Base-by-base conservation (phyloP, 2,113 vertebrate genomes). In the Brienomyrus brachyistius region DNA sequence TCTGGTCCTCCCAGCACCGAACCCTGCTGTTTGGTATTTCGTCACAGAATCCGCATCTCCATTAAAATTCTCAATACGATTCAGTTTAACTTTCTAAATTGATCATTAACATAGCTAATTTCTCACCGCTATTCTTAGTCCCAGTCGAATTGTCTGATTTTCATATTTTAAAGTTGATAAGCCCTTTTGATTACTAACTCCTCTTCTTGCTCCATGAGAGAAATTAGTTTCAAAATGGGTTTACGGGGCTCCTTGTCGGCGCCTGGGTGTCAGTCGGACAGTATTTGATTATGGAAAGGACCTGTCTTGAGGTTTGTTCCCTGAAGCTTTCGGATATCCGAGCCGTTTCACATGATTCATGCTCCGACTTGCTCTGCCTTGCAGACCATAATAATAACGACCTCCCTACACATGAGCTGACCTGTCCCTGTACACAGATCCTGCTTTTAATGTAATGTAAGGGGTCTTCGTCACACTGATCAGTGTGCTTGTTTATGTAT, bases 61-160 rank as follows among this genome's bases (percentile, higher is more conserved):
- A 74, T 59, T 45, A 27, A 27, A 54, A 31, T 35, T 88, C 40
- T 23, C 31, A 77, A 7, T 40, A 43, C 13, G 31, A 77, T 43
- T 77, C 27, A 5, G 31, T 77, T 35, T 43, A 35, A 77, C 70
- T 19, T 77, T 43, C 35, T 15, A 80, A 80, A 19, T 43, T 43
- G 74, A 80, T 80, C 74, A 80, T 80, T 80, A 80, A 17, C 74
- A 40, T 35, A 40, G 31, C 35, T 80, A 80, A 80, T 80, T 80
- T 80, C 74, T 80, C 35, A 43, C 11, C 15, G 40, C 74, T 43
- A 8, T 80, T 80, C 35, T 43, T 70, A 43, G 74, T 43, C 74
- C 74, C 74, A 80, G 35, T 80, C 74, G 31, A 80, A 80, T 80
- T 80, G 74, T 77, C 70, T 40, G 70, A 77, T 77, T 77, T 77